Evolutionary conservation across 2,797 vertebrate genomes (phyloP), one percentile per base, ranked within the genome.

Genomic region (Rhynchonycteris naso): DNA sequence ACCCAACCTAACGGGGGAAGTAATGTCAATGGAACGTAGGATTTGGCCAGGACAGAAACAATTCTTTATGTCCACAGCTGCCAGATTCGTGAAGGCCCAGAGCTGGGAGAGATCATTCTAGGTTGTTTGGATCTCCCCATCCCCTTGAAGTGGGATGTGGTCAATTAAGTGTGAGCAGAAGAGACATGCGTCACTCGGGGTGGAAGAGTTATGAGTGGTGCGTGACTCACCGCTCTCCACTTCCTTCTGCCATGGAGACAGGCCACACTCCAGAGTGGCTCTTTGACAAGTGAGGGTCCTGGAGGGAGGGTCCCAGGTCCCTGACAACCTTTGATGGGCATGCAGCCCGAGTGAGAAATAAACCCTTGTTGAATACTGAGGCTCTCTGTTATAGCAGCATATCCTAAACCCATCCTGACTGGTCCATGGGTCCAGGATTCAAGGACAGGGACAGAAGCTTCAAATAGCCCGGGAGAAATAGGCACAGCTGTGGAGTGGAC

Each of bases 341-440:
- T 1, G 14, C 0, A 19, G 28, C 50, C 50, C 1, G 0, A 79
- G 52, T 19, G 59, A 75, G 78, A 58, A 10, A 19, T 0, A 16
- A 35, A 26, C 22, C 5, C 52, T 63, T 3, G 28, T 9, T 26
- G 13, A 18, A 3, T 0, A 30, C 22, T 3, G 54, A 71, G 75
- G 76, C 12, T 56, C 33, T 30, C 0, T 58, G 54, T 82, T 35
- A 19, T 0, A n/a, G 86, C 19, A 18, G 72, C 35, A 19, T 0
- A 33, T 11, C n/a, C 33, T 24, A 47, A 47, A 68, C 19, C 66
- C 80, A 12, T 18, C 6, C 65, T 18, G 52, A 65, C 28, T 7
- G 12, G 85, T 5, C 19, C 15, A 7, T 2, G 22, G n/a, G 33
- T 54, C 52, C 22, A 50, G 72, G 30, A 68, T 15, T 50, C 63